Evolutionary conservation across 2,113 vertebrate genomes (phyloP).

Genomic region (Datnioides undecimradiatus): DNA sequence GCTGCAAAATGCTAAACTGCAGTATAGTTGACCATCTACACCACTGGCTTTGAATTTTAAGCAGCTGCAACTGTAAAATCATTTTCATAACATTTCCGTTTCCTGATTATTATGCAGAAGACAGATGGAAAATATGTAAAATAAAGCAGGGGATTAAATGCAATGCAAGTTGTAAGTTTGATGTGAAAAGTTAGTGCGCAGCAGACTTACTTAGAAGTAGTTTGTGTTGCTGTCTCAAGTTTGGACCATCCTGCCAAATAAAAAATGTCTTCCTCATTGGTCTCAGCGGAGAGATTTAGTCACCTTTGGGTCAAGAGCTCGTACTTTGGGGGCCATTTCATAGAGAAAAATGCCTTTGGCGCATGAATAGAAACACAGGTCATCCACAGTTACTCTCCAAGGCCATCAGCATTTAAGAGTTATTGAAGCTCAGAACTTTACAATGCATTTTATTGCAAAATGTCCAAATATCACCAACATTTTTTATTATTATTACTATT

Average conservation of each 20-base stretch:
- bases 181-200: conserved; percentile 36
- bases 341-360: conserved; percentile 10
- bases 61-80: conserved; percentile 48
- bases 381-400: background rate
- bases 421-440: conserved; percentile 7
- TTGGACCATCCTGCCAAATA: conserved; percentile 3
- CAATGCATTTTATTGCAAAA: background rate
- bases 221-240: conserved; percentile 14
- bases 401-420: conserved; percentile 1
- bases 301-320: conserved; percentile 24
- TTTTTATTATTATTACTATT: no score
- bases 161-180: conserved; percentile 20
- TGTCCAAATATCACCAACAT: background rate
- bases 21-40: conserved; percentile 27
- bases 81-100: conserved; percentile 56
- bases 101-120: conserved; percentile 47
- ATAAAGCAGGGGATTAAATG: conserved; percentile 41
- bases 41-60: conserved; percentile 56
- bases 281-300: conserved; percentile 19
- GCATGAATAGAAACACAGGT: conserved; percentile 11
- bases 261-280: conserved; percentile 6
- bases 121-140: conserved; percentile 42
- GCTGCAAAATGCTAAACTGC: conserved; percentile 44
- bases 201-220: conserved; percentile 16
- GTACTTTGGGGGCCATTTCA: conserved; percentile 11